These are phyloP conservation scores for Palythoa grandis DNA, from an alignment of 92 coral and sea anemone genomes.

Conservation along the genomic window DNA sequence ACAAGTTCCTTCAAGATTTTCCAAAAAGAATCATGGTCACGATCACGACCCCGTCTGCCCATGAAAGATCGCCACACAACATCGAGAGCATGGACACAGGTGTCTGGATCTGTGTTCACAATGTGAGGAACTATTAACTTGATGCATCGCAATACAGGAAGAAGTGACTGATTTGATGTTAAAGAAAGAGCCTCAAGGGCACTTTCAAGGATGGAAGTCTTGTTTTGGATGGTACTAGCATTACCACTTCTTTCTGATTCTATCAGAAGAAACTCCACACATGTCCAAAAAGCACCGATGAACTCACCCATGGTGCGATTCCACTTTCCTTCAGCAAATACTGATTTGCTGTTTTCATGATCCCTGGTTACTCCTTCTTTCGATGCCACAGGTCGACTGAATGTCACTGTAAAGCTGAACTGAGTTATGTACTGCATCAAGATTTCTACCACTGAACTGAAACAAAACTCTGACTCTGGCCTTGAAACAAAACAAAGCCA, in stretches of 20 bases:
- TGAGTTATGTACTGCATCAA: slow-evolving; percentile 14
- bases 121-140: slow-evolving; percentile 71
- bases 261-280: slow-evolving; percentile 64
- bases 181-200: slow-evolving; percentile 78
- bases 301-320: slow-evolving; percentile 70
- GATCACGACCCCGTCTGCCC: slow-evolving; percentile 65
- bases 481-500: slow-evolving; percentile 19
- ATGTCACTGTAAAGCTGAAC: slow-evolving; percentile 4
- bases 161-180: slow-evolving; percentile 65
- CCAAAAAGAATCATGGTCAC: slow-evolving; percentile 78
- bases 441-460: neutral
- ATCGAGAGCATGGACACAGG: slow-evolving; percentile 64
- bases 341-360: slow-evolving; percentile 14
- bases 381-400: slow-evolving; percentile 16
- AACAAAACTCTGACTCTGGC: neutral
- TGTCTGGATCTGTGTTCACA: slow-evolving; percentile 48
- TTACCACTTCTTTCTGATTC: slow-evolving; percentile 7
- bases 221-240: neutral
- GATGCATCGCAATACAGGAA: slow-evolving; percentile 72
- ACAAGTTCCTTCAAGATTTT: slow-evolving; percentile 64
- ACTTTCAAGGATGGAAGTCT: slow-evolving; percentile 59
- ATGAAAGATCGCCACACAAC: slow-evolving; percentile 79
- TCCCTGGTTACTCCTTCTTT: slow-evolving; percentile 15
- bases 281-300: slow-evolving; percentile 77
- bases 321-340: slow-evolving; percentile 64